These are phyloP conservation scores for Temnothorax curvispinosus DNA, from an alignment of 1,140 invertebrate species.

Conservation along the genomic window DNA sequence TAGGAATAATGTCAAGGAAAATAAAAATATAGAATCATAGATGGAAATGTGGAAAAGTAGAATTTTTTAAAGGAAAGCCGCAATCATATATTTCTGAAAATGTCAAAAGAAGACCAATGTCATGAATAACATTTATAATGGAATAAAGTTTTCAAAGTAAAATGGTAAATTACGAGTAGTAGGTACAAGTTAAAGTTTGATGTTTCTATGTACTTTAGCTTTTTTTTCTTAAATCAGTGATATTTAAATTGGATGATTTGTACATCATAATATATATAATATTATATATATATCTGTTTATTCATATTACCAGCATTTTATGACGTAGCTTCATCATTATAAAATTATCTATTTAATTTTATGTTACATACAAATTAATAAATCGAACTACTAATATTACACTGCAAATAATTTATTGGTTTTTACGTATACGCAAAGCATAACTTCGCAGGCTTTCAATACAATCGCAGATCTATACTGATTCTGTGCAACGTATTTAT, in stretches of 20 bases:
- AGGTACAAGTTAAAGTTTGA: neutral
- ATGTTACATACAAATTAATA: neutral
- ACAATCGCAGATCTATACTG: neutral
- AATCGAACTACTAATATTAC: neutral
- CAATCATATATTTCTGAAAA: neutral
- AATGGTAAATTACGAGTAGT: neutral
- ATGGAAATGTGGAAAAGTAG: neutral
- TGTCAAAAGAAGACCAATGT: neutral
- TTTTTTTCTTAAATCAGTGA: neutral
- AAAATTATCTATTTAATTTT: constrained; percentile 18
- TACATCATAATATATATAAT: neutral
- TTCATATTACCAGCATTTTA: neutral
- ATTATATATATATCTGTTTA: neutral
- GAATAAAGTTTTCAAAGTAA: neutral
- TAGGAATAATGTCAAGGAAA: constrained; percentile 2
- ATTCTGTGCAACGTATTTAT: neutral
- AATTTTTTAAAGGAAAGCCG: neutral
- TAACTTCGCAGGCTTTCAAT: neutral
- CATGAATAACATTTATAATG: neutral
- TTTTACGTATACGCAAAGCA: neutral
- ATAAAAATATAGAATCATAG: constrained; percentile 17
- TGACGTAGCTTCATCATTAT: too few species aligned
- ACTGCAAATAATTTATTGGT: neutral
- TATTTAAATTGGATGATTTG: neutral
- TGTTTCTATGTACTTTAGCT: neutral